Base-by-base conservation (phyloP, 1,140 invertebrate genomes). In the Periplaneta americana region DNA sequence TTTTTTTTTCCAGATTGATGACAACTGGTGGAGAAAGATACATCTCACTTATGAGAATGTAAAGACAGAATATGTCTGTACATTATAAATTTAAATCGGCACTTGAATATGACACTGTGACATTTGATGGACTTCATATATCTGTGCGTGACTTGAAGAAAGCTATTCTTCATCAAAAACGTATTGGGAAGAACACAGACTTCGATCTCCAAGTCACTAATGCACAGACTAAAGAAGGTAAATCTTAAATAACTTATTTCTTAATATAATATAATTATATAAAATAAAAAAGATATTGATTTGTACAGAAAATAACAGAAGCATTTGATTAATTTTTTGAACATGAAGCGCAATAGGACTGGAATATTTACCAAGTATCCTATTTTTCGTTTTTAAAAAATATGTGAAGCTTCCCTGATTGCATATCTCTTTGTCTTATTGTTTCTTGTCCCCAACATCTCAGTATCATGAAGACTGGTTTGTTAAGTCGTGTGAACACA, bases 31-130 rank as follows among this genome's bases (percentile, higher is more conserved):
- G 13, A 66, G 18, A 11, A 18, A 18, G 48, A 22, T 78, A 28
- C 34, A 11, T 17, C 28, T 78, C 13, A 78, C 34, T n/a, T 18
- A n/a, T 36, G 76, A 36, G 76, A 34, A 36, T 57, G 81, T 35
- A 84, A 74, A 66, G 39, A 81, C 82, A 82, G 80, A 88, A 85
- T 82, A 98, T 98, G 94, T 98, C 97, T 85, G 96, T 99, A 82
- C 97, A 99, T 89, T 99, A 99, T 89, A 99, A 99, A 89, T 99
- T 99, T 87, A 99, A 98, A 90, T 97, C 96, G 85, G 95, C 96
- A 78, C 91, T 98, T 85, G 96, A 98, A 86, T 98, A 95, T 90
- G 97, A 98, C 87, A 98, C 97, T 8, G 94, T 99, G 75, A 98
- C 96, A 32, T 99, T 99, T 88, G 98, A 99, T 92, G 98, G 98